Base-by-base conservation (phyloP, 2,113 vertebrate genomes). In the Nannobrachium achirus region DNA sequence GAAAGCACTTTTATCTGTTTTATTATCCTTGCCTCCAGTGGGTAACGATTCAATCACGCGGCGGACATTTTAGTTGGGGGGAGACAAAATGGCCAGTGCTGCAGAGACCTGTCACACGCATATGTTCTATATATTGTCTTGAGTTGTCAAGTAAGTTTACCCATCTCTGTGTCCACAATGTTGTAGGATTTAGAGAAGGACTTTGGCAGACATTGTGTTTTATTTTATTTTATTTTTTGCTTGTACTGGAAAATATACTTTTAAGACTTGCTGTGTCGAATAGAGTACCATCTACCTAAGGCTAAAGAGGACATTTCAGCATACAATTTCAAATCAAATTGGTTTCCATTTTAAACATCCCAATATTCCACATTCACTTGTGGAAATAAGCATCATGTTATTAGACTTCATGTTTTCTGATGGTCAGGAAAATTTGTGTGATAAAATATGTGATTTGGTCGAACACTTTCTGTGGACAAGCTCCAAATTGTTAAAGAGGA, bases 1-100 rank as follows among this genome's bases (percentile, higher is more conserved):
- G 89, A 89, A 88, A 73, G 82, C 89, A 81, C 89, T 88, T 88
- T 89, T 86, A 88, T 86, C 86, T 66, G 74, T 76, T 65, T 60
- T 73, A 79, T 84, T n/a, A 83, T 88, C 87, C 87, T 87, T 82
- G 71, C 87, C 81, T 86, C 81, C 69, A 80, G 75, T 76, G 85
- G 87, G 84, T 76, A 33, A 86, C 78, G 3, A 13, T 15, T 33
- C 6, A 33, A 4, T 33, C 25, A 11, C 75, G 72, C 69, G 68
- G 55, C 71, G 25, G 6, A 3, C 25, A 33, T 63, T 76, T 75
- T 67, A 66, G 77, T 42, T 19, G 25, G 25, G 25, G 25, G 25
- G 25, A 5, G 25, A 4, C 25, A 33, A 33, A 33, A 33, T 4
- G 25, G 25, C 25, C 64, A 40, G 77, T 58, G 64, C 80, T 83